A percentile compares a stretch with the other conserved stretches of the same genome.
Evolutionary conservation across 2,888 invertebrate species (phyloP).

Genomic region (Belgica antarctica): DNA sequence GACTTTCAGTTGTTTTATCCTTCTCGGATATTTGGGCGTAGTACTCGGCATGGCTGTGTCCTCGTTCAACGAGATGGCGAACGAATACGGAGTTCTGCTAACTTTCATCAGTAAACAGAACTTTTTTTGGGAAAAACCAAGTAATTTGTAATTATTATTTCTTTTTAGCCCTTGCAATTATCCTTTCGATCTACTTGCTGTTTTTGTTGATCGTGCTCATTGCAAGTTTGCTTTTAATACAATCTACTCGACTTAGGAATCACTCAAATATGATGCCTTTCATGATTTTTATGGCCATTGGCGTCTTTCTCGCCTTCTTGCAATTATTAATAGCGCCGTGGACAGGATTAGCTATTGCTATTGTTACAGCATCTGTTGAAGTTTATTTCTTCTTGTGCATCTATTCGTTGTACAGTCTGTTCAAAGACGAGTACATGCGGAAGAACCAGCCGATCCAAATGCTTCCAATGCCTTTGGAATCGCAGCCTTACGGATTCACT

Average conservation of each 20-base stretch:
- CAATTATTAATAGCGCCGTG: neutral
- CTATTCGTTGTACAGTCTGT: conserved; percentile 14
- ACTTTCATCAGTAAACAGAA: neutral
- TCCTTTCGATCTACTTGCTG: neutral
- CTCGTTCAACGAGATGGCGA: neutral
- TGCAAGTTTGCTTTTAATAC: neutral
- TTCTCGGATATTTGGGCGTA: no score
- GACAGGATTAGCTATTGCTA: neutral
- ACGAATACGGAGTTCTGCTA: neutral
- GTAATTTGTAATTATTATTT: neutral
- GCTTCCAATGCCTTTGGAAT: neutral
- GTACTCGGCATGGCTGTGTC: no score
- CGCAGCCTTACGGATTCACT: no score
- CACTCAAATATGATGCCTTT: neutral
- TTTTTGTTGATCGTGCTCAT: neutral
- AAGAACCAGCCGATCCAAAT: neutral
- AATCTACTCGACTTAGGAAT: neutral
- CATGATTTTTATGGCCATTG: conserved; percentile 13
- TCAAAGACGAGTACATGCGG: neutral
- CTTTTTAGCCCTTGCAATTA: neutral
- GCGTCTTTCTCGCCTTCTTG: conserved; percentile 5
- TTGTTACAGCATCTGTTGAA: neutral
- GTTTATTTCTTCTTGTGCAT: conserved; percentile 34
- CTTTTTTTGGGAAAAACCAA: neutral
- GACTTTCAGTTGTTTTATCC: no score